Conservation (phyloP, 1,140 invertebrate species). For the Saccostrea glomerata region DNA sequence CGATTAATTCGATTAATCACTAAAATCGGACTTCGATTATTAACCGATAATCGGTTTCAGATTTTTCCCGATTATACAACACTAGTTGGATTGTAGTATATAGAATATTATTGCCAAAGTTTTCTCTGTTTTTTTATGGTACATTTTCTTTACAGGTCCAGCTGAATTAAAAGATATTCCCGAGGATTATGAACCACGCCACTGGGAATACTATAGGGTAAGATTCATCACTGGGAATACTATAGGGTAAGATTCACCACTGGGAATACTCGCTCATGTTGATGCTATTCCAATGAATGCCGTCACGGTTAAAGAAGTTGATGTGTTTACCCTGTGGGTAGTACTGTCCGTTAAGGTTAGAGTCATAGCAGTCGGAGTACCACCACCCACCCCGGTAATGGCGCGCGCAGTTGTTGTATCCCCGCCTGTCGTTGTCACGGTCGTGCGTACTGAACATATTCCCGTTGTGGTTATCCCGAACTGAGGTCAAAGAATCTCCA, state of each 20-base stretch:
- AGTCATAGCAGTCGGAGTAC: constrained; percentile 91
- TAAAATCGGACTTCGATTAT: no score
- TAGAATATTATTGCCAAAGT: no score
- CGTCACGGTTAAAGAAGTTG: constrained; percentile 76
- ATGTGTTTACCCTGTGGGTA: constrained; percentile 76
- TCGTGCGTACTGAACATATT: constrained; percentile 87
- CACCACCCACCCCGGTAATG: constrained; percentile 81
- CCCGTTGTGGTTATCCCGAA: constrained; percentile 82
- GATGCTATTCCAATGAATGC: constrained; percentile 78
- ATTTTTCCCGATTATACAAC: no score
- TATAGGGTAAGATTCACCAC: no score
- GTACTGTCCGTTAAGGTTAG: constrained; percentile 95
- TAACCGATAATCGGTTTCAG: no score
- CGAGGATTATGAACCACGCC: constrained; percentile 69
- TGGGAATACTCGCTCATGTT: no score
- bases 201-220: constrained; percentile 71
- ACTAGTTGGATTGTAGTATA: no score
- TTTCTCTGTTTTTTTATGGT: no score
- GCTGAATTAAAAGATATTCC: constrained; percentile 70
- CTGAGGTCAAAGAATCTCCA: constrained; percentile 76
- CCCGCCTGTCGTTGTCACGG: constrained; percentile 86
- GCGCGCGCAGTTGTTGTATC: constrained; percentile 86
- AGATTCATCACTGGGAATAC: no score
- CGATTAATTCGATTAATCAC: no score
- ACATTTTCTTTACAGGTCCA: constrained; percentile 60